Evolutionary conservation across 1,140 invertebrate species (phyloP).

Genomic region (Metaphire vulgaris): DNA sequence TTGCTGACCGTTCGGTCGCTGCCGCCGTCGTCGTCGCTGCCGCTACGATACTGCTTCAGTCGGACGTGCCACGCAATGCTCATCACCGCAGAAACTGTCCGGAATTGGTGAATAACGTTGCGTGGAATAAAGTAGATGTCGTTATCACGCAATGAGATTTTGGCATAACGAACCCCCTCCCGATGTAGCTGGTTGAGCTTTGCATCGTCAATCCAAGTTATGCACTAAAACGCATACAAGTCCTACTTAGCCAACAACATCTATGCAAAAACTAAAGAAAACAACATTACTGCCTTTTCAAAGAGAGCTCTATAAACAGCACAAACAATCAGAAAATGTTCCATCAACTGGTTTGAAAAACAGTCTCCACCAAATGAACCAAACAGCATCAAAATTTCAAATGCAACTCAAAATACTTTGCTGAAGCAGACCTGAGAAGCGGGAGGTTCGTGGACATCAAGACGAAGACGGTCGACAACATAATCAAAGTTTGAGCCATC

Average conservation of each 20-base stretch:
- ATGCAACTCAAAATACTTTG: too few relatives aligned
- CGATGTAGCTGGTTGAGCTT: conserved; percentile 92
- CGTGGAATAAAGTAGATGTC: conserved; percentile 97
- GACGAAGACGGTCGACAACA: conserved; percentile 82
- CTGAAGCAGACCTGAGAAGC: conserved; percentile 91
- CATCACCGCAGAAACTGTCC: conserved; percentile 91
- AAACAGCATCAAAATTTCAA: too few relatives aligned
- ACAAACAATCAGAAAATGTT: too few relatives aligned
- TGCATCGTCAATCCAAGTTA: conserved; percentile 86
- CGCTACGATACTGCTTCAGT: conserved; percentile 74
- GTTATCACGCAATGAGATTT: conserved; percentile 84
- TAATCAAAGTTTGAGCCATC: conserved; percentile 84
- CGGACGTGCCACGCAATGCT: conserved; percentile 95
- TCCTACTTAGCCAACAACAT: too few relatives aligned
- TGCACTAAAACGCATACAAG: conserved; percentile 50
- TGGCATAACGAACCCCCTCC: conserved; percentile 86
- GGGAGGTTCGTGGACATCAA: conserved; percentile 95
- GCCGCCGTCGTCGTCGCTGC: too few relatives aligned
- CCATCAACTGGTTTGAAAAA: too few relatives aligned
- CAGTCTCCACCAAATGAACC: too few relatives aligned
- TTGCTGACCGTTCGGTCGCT: too few relatives aligned
- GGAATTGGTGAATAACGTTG: conserved; percentile 97
- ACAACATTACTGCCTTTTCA: too few relatives aligned
- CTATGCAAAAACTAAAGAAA: too few relatives aligned
- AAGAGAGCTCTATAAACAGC: too few relatives aligned